These are phyloP conservation scores for Tricholauxania praeusta DNA, from an alignment of 2,888 invertebrate genomes.

Conservation along the genomic window DNA sequence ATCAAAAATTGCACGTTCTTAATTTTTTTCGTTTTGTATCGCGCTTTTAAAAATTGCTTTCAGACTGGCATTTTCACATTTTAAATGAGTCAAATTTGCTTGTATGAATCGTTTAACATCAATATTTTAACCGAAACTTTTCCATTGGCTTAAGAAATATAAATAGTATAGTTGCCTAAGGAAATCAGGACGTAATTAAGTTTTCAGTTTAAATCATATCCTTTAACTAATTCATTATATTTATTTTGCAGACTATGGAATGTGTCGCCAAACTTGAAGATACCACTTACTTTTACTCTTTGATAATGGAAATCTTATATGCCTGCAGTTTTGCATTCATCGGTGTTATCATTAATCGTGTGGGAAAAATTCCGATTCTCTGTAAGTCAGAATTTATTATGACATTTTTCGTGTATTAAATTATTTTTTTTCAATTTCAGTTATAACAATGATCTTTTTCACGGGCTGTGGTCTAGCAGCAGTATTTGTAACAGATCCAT, in stretches of 20 bases:
- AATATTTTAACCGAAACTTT: too few relatives aligned
- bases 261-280: constrained; percentile 56
- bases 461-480: constrained; percentile 53
- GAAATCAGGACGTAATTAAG: neutral
- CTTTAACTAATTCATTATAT: too few relatives aligned
- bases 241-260: constrained; percentile 43
- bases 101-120: too few relatives aligned
- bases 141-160: too few relatives aligned
- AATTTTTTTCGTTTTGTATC: too few relatives aligned
- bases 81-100: too few relatives aligned
- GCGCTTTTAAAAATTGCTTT: too few relatives aligned
- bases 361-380: constrained; percentile 58
- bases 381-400: constrained; percentile 49
- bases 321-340: constrained; percentile 56
- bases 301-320: constrained; percentile 57
- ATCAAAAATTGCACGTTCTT: too few relatives aligned
- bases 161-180: too few relatives aligned
- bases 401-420: neutral
- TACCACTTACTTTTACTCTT: constrained; percentile 54
- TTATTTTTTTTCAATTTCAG: constrained; percentile 41
- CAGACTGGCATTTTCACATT: too few relatives aligned
- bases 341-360: constrained; percentile 57
- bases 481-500: constrained; percentile 51
- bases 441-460: constrained; percentile 51
- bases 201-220: too few relatives aligned